Evolutionary conservation across 2,888 invertebrate species (phyloP), one percentile per base, ranked within the genome.

Genomic region (Aethes cnicana): DNA sequence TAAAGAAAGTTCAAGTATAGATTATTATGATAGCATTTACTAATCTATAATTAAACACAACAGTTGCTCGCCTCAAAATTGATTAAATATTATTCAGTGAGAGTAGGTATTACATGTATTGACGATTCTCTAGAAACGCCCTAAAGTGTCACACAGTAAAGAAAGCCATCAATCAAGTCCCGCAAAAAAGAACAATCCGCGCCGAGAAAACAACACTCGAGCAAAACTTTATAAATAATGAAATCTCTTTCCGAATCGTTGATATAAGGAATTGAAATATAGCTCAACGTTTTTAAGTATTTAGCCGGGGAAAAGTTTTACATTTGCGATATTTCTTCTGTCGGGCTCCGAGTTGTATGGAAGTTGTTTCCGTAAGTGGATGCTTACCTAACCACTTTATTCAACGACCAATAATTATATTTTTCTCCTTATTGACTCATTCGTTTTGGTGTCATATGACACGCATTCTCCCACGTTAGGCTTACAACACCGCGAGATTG

Each of bases 141-240:
- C 62, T 62, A 67, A 66, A 74, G 67, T 74, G 81, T 79, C 80
- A 72, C 73, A 62, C 59, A 69, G 68, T 72, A 72, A 74, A 77
- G 75, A 77, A 80, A 76, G 66, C 77, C 81, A 86, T 85, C 81
- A 83, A 84, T 86, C 84, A 85, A 73, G 71, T 53, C 69, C 57
- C 62, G 72, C 71, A 77, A 79, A 70, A 82, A 80, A 70, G 66
- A 74, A 63, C 69, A 77, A 74, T 70, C 67, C 74, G 68, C 74
- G 62, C 64, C 66, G 68, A 66, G 75, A 68, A 72, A 69, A 68
- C 60, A 79, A 70, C 69, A 74, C 68, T 72, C 69, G 62, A 63
- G 67, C 63, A 67, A n/a, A 69, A 69, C 58, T 75, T 75, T 68
- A 64, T 68, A 74, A 76, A 76, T 73, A 79, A 74, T 63, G 55